Conservation (phyloP, 2,888 invertebrate genomes). For the Acronicta leporina region DNA sequence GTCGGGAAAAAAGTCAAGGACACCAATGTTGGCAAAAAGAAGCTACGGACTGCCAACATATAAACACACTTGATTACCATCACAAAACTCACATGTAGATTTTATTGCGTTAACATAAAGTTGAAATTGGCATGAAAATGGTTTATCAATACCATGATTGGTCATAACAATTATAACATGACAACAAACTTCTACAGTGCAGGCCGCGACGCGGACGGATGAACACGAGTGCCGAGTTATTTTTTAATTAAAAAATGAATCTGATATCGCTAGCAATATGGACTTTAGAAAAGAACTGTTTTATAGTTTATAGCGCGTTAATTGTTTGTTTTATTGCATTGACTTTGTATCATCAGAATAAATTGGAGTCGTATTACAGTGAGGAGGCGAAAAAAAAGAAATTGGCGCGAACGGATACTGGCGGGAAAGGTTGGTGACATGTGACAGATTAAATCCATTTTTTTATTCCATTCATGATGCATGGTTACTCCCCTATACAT, state of each 20-base stretch:
- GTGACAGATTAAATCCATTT: constrained; percentile 24
- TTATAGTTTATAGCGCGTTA: constrained; percentile 77
- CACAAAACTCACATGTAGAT: constrained; percentile 4
- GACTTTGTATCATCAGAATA: constrained; percentile 80
- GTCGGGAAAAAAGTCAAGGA: constrained; percentile 52
- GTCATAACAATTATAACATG: constrained; percentile 42
- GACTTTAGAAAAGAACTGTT: constrained; percentile 83
- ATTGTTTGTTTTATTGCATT: constrained; percentile 78
- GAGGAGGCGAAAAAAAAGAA: constrained; percentile 68
- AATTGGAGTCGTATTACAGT: constrained; percentile 71
- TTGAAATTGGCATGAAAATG: constrained; percentile 29
- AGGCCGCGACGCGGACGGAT: constrained; percentile 40
- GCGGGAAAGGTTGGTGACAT: constrained; percentile 71
- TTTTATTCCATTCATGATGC: background rate
- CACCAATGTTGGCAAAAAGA: constrained; percentile 51
- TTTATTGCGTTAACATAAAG: constrained; percentile 33
- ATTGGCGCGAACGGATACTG: constrained; percentile 64
- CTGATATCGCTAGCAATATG: constrained; percentile 78
- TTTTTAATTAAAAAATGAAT: constrained; percentile 69
- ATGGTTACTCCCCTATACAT: background rate
- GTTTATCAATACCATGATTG: constrained; percentile 32
- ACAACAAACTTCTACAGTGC: constrained; percentile 60
- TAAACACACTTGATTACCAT: constrained; percentile 4
- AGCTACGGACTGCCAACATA: constrained; percentile 46
- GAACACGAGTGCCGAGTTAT: constrained; percentile 33